phyloP scores from a whole-genome alignment of 2,888 invertebrate genomes.

The Clistopyga incitator region DNA sequence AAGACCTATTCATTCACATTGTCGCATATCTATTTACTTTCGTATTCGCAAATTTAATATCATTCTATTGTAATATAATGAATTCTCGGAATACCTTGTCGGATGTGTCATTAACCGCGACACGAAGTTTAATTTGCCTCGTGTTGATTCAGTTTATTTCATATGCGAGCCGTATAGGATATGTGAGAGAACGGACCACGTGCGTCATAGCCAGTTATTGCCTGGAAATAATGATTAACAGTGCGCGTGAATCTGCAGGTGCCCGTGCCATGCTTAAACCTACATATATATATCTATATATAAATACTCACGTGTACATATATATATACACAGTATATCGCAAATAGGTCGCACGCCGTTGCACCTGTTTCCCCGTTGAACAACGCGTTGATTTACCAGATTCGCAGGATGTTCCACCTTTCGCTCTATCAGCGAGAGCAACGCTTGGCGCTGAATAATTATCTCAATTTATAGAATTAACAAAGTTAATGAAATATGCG shows the following conservation, averaged over 20 bases:
- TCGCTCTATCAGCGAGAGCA: conserved; percentile 4
- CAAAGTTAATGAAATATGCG: conserved; percentile 38
- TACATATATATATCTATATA: too few relatives aligned
- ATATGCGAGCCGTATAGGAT: conserved; percentile 3
- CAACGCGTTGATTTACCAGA: conserved; percentile 59
- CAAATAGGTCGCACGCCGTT: not conserved
- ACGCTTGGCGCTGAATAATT: conserved; percentile 45
- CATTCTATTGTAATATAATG: not conserved
- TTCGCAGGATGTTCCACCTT: conserved; percentile 25
- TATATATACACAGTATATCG: not conserved
- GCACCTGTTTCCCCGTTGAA: conserved; percentile 50
- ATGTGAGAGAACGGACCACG: conserved; percentile 41
- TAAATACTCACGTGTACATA: not conserved
- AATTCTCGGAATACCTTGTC: conserved; percentile 12
- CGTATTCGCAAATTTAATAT: not conserved
- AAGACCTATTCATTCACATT: too few relatives aligned
- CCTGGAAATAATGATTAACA: conserved; percentile 54
- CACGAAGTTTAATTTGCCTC: conserved; percentile 51
- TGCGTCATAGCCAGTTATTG: conserved; percentile 56
- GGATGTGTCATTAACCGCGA: conserved; percentile 45
- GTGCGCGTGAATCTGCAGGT: conserved; percentile 52
- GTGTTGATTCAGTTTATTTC: conserved; percentile 53
- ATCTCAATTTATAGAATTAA: conserved; percentile 56
- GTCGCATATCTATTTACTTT: not conserved
- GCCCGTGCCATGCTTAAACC: not conserved